Evolutionary conservation across 2,113 vertebrate species (phyloP).

Genomic region (Pterocles gutturalis): DNA sequence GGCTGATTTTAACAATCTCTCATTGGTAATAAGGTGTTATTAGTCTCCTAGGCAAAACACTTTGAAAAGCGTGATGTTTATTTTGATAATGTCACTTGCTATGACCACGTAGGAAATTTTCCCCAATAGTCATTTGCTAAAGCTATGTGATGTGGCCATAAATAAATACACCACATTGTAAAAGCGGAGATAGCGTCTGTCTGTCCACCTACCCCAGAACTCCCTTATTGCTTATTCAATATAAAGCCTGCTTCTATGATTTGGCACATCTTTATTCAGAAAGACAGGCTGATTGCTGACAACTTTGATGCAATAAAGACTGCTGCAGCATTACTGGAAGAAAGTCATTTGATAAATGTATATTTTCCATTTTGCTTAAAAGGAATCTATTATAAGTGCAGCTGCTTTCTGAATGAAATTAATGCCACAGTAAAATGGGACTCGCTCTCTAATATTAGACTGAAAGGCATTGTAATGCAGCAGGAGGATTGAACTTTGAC

Average conservation of each 20-base stretch:
- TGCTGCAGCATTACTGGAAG: constrained; percentile 68
- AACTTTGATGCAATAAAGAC: constrained; percentile 74
- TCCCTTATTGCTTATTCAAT: constrained; percentile 57
- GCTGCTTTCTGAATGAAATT: constrained; percentile 78
- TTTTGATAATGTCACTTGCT: neutral
- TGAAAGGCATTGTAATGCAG: constrained; percentile 80
- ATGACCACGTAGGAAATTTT: neutral
- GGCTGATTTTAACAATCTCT: neutral
- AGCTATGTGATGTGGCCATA: neutral
- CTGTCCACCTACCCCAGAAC: constrained; percentile 15
- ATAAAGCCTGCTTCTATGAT: constrained; percentile 5
- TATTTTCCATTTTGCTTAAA: constrained; percentile 81
- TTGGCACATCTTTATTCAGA: constrained; percentile 67
- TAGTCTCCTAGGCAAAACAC: neutral
- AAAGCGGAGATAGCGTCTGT: neutral
- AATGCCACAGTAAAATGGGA: constrained; percentile 81
- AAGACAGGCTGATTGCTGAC: constrained; percentile 66
- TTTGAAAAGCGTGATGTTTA: neutral
- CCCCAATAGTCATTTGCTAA: neutral
- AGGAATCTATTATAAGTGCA: constrained; percentile 79
- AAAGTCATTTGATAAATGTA: constrained; percentile 80
- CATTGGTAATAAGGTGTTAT: neutral
- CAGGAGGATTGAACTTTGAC: constrained; percentile 78
- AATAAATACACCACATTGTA: constrained; percentile 30
- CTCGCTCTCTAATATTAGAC: constrained; percentile 76